phyloP scores from a whole-genome alignment of 1,140 invertebrate genomes.

The Bacillus rossius region DNA sequence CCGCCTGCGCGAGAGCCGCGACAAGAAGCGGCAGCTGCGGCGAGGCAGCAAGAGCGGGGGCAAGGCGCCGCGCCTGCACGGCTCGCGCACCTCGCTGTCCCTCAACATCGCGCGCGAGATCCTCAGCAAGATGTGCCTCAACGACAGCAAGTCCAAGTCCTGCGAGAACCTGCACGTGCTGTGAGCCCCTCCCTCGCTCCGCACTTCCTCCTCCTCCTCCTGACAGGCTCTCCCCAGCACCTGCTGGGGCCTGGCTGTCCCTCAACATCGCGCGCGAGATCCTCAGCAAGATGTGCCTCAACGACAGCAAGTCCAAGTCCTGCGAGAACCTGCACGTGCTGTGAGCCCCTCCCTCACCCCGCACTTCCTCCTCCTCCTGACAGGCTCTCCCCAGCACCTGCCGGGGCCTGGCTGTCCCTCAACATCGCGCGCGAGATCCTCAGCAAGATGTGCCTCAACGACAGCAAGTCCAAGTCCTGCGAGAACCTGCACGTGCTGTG shows the following conservation, averaged over 20 bases:
- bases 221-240: slow-evolving; percentile 39
- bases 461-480: slow-evolving; percentile 82
- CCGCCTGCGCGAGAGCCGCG: slow-evolving; percentile 63
- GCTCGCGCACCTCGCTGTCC: slow-evolving; percentile 63
- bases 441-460: slow-evolving; percentile 80
- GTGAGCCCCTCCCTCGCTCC: slow-evolving; percentile 39
- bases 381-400: no score
- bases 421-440: slow-evolving; percentile 72
- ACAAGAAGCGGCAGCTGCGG: slow-evolving; percentile 52
- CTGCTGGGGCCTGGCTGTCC: slow-evolving; percentile 65
- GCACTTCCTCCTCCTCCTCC: no score
- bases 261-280: slow-evolving; percentile 70
- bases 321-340: slow-evolving; percentile 88
- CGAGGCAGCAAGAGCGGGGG: slow-evolving; percentile 38
- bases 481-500: slow-evolving; percentile 26
- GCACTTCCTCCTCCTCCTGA: no score
- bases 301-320: slow-evolving; percentile 78
- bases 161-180: slow-evolving; percentile 88
- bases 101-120: slow-evolving; percentile 70
- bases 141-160: slow-evolving; percentile 82
- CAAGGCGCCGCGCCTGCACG: slow-evolving; percentile 50
- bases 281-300: slow-evolving; percentile 79
- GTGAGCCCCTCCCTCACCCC: slow-evolving; percentile 43
- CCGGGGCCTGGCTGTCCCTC: slow-evolving; percentile 64
- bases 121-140: slow-evolving; percentile 79